Base-by-base conservation (phyloP, 1,140 invertebrate genomes). In the Sitobion miscanthi region DNA sequence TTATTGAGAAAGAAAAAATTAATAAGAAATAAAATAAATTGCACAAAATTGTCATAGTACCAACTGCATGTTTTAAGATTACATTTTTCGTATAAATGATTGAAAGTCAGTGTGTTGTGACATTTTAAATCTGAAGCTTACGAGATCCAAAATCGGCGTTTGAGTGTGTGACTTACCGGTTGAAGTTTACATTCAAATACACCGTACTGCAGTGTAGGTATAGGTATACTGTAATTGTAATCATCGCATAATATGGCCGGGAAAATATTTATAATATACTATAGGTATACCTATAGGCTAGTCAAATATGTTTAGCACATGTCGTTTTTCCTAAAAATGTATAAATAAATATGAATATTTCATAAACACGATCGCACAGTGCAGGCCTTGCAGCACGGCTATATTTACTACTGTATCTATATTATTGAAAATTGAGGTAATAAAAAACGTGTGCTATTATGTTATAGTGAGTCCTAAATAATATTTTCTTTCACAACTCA, bases 281-380 rank as follows among this genome's bases (percentile, higher is more conserved):
- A 52, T 52, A 52, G 35, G 35, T 54, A 21, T 54, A 54, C 17
- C 1, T 77, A 45, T 85, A 85, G 42, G 9, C 42, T 42, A 85
- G 20, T 42, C 21, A 25, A 85, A 85, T 85, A 11, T 85, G 9
- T 85, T 85, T 2, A 25, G 21, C 3, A 85, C 38, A 85, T 85
- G 42, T 49, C 11, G 20, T 49, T 49, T 85, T 42, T 23, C 23
- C 14, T 85, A 30, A 42, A 69, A 17, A 77, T 42, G 17, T 85
- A 21, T 9, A 88, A n/a, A 88, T 52, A 88, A 52, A 88, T 21
- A 88, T 88, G 86, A 88, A 52, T 88, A 52, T 88, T 88, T 88
- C 86, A 88, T 88, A 52, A 47, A 88, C 47, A 88, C 47, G 86
- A 87, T 49, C 30, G 42, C 11, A 25, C 83, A 11, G 38, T 87